Conservation (phyloP, 1,140 invertebrate genomes). For the Drosophila santomea region DNA sequence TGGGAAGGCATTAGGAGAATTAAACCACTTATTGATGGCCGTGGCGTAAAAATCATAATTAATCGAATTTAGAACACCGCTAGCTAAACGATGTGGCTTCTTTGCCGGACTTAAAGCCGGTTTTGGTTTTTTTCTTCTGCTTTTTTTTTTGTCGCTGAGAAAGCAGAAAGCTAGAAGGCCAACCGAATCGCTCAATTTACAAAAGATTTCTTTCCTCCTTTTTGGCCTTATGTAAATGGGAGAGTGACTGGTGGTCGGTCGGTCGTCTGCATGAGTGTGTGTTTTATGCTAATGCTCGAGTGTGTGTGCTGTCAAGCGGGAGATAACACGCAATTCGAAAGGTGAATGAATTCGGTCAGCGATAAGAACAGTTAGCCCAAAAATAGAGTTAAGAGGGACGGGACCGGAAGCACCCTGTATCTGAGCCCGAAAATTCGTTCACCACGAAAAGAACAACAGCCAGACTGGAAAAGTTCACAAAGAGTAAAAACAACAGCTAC, state of each 20-base stretch:
- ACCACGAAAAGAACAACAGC: conserved; percentile 61
- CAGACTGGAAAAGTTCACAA: conserved; percentile 45
- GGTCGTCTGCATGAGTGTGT: not conserved
- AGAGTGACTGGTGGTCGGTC: not conserved
- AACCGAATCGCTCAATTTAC: conserved; percentile 40
- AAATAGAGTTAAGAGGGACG: conserved; percentile 5
- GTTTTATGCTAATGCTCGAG: conserved; percentile 59
- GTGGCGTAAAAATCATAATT: conserved; percentile 66
- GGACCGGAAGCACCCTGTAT: conserved; percentile 41
- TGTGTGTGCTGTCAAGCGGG: conserved; percentile 36
- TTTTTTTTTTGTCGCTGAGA: conserved; percentile 50
- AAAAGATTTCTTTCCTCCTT: conserved; percentile 56
- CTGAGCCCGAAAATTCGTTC: conserved; percentile 52
- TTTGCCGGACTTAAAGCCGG: conserved; percentile 41
- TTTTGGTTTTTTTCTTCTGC: conserved; percentile 38
- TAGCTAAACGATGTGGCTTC: conserved; percentile 57
- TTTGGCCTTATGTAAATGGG: conserved; percentile 63
- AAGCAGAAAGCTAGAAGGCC: conserved; percentile 41
- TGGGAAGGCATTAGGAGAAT: conserved; percentile 44
- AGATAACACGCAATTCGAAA: conserved; percentile 55
- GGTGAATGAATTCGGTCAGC: conserved; percentile 70
- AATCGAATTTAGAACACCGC: conserved; percentile 77
- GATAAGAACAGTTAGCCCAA: conserved; percentile 62
- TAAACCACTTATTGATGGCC: conserved; percentile 59
- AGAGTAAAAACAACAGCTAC: conserved; percentile 50